Conservation (phyloP, 2,113 vertebrate genomes). For the Paedocypris sp. region DNA sequence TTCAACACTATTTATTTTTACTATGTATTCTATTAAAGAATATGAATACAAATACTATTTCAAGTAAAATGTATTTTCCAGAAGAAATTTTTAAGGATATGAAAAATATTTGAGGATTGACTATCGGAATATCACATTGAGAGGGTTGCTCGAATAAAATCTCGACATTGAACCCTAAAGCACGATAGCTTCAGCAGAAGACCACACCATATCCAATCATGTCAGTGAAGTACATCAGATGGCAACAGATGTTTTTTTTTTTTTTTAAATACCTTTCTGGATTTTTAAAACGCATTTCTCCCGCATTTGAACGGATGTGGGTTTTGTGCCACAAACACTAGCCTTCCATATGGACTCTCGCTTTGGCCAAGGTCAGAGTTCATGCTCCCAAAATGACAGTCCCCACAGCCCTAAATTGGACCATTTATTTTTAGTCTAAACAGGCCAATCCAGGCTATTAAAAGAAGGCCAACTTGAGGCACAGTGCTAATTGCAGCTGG, state of each 20-base stretch:
- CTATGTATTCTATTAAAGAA: too few relatives aligned
- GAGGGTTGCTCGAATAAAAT: not conserved
- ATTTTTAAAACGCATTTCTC: not conserved
- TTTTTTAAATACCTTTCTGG: not conserved
- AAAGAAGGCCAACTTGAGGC: slow-evolving; percentile 71
- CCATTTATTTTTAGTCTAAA: slow-evolving; percentile 74
- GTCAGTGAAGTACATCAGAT: too few relatives aligned
- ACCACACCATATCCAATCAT: too few relatives aligned
- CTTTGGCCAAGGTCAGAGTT: slow-evolving; percentile 62
- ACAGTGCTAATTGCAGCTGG: slow-evolving; percentile 70
- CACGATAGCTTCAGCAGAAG: too few relatives aligned
- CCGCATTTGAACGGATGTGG: not conserved
- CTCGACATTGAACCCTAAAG: slow-evolving; percentile 29
- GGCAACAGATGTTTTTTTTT: not conserved
- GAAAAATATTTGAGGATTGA: slow-evolving; percentile 12
- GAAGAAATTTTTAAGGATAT: slow-evolving; percentile 32
- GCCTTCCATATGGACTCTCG: slow-evolving; percentile 51
- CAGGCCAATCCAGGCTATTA: slow-evolving; percentile 73
- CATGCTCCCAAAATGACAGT: slow-evolving; percentile 56
- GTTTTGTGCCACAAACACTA: slow-evolving; percentile 32
- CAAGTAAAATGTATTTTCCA: slow-evolving; percentile 43
- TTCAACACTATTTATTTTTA: too few relatives aligned
- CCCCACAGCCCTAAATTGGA: slow-evolving; percentile 55
- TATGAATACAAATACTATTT: slow-evolving; percentile 41
- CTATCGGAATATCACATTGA: not conserved